Evolutionary conservation across 1,140 invertebrate genomes (phyloP), one percentile per base, ranked within the genome.

Genomic region (Caerostris extrusa): DNA sequence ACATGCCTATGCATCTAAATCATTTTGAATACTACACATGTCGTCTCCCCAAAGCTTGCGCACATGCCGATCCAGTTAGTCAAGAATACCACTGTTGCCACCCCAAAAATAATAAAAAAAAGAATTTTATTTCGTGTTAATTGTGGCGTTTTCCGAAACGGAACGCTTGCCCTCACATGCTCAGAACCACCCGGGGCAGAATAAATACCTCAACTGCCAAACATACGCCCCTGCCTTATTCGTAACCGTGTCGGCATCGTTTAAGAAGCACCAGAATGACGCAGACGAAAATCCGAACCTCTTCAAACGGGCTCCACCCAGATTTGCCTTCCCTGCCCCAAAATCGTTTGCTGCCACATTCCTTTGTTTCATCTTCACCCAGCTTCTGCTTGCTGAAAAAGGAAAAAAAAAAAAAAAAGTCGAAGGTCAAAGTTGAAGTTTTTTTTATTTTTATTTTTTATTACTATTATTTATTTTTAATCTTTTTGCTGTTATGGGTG

Each of bases 271-370:
- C 34, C n/a, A 89, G 64, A 71, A 89, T 89, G 87, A 89, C 87
- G 87, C 87, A 89, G 87, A 89, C 87, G 87, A 69, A 64, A 89
- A 89, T 89, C 87, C 87, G 87, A 89, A 89, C 87, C 87, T 89
- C 61, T 60, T 69, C 64, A 71, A 56, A 10, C 64, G 57, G 87
- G 64, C 87, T 89, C 87, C 87, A 89, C 87, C 87, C 87, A 69
- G 61, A 56, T 61, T 50, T 60, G 12, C 85, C 34, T 58, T 85
- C 82, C 57, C 55, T 57, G 55, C 55, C 82, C 58, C 85, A 34
- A 64, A 50, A 57, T 50, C 34, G 19, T 64, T 12, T 69, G 64
- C 64, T 53, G 34, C 81, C 57, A 50, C 61, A 64, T 69, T 89
- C 64, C 87, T 89, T 89, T 89, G 87, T 89, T 89, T 89, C 87